Evolutionary conservation across 2,113 vertebrate species (phyloP), one percentile per base, ranked within the genome.

Genomic region (Oreochromis spilurus): DNA sequence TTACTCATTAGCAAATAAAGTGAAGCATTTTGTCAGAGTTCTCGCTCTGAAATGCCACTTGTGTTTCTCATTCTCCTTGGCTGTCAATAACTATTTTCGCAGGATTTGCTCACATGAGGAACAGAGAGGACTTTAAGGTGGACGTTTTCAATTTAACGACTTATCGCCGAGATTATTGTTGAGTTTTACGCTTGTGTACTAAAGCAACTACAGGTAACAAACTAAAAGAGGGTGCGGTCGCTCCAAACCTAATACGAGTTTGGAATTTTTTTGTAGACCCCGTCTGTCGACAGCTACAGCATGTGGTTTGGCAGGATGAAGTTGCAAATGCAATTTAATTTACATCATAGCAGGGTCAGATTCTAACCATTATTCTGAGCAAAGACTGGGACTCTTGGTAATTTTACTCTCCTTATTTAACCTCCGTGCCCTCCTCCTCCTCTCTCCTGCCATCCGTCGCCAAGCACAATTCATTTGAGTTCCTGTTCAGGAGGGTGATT

Each of bases 371-470:
- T 89, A 88, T 91, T 93, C 84, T 48, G 40, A 84, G 70, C 79
- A 60, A 84, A 87, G 79, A 79, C 82, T 87, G 89, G 65, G 87
- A 89, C 84, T 90, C 84, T 83, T 26, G 85, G 89, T 93, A 90
- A 92, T 95, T 95, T 90, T 89, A 91, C 85, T 89, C 89, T 90
- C 88, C 93, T 93, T 93, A 87, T 95, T 96, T 96, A 95, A 96
- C 94, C 94, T 90, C 77, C 43, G 48, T 90, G 86, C 83, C 85
- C 84, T 84, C 65, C 43, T 87, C 77, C 48, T 78, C 78, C 34
- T 85, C 79, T 84, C 60, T 85, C 67, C 83, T 80, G 72, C 84
- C 85, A 84, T 85, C 57, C 87, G 48, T 90, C 90, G 89, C 84
- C 67, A 6, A 88, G 70, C 92, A 94, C 89, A 92, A 87, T 94